Percentiles rank a stretch among this genome's conserved stretches.
phyloP scores from a whole-genome alignment of 2,113 vertebrate species.

The Macquaria ambigua region DNA sequence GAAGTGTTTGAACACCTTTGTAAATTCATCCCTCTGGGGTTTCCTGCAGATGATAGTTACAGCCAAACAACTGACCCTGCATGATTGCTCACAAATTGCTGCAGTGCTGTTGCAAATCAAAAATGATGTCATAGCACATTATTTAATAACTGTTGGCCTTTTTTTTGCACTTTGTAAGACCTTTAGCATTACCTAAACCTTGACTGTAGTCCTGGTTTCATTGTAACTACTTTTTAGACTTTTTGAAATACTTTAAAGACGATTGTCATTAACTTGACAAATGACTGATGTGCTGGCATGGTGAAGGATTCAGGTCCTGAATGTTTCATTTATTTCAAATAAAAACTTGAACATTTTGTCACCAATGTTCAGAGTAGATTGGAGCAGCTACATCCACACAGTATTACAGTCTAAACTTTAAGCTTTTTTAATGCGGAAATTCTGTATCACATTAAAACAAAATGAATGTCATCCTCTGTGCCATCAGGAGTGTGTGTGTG shows the following conservation, averaged over 20 bases:
- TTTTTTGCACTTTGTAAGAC: slow-evolving; percentile 16
- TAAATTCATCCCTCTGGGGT: slow-evolving; percentile 32
- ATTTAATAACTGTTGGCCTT: slow-evolving; percentile 24
- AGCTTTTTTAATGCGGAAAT: background rate
- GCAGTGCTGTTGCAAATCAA: slow-evolving; percentile 38
- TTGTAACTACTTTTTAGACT: background rate
- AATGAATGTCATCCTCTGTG: background rate
- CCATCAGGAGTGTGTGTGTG: slow-evolving; percentile 9
- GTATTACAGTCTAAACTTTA: background rate
- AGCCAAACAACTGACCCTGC: slow-evolving; percentile 44
- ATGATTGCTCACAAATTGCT: slow-evolving; percentile 53
- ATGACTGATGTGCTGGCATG: background rate
- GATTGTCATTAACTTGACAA: slow-evolving; percentile 6
- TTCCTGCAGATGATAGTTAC: slow-evolving; percentile 48
- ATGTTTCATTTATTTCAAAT: background rate
- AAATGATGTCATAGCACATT: slow-evolving; percentile 46
- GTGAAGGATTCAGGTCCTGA: background rate
- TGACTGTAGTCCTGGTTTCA: background rate
- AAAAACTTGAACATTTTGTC: background rate
- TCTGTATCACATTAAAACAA: background rate
- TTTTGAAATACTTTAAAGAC: background rate
- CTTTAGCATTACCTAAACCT: background rate
- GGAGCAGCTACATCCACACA: background rate
- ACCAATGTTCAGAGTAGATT: background rate
- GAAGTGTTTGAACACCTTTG: slow-evolving; percentile 57